Evolutionary conservation across 2,113 vertebrate genomes (phyloP).

Genomic region (Loxodonta africana): DNA sequence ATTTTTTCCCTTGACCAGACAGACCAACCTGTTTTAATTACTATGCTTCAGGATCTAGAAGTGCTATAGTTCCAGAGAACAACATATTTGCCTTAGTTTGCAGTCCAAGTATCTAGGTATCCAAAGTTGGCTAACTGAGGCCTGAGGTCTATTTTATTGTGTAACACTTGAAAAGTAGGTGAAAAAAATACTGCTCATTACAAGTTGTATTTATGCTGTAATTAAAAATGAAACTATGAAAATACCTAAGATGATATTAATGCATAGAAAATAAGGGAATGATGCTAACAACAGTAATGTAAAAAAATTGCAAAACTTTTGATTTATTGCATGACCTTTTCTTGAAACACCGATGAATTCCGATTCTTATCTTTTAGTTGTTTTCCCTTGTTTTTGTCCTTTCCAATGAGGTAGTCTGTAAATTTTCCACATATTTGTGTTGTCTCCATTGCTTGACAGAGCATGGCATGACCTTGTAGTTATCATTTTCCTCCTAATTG

Average conservation of each 20-base stretch:
- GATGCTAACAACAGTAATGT: neutral
- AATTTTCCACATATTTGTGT: conserved; percentile 15
- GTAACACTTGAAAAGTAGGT: neutral
- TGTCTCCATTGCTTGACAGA: neutral
- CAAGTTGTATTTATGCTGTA: neutral
- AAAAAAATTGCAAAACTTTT: neutral
- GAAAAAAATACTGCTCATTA: neutral
- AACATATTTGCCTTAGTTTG: neutral
- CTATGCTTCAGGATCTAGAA: neutral
- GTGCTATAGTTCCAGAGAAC: neutral
- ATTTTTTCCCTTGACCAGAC: neutral
- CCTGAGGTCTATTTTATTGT: neutral
- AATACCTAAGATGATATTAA: neutral
- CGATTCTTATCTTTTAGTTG: conserved; percentile 52
- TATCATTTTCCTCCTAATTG: neutral
- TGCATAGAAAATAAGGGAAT: neutral
- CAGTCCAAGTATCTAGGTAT: neutral
- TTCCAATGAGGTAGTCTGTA: neutral
- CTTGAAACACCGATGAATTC: neutral
- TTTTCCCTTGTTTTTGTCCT: conserved; percentile 23
- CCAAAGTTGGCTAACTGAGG: neutral
- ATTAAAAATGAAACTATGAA: neutral
- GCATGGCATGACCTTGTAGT: neutral
- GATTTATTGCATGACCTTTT: neutral
- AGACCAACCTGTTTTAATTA: neutral